Conservation (phyloP, 2,797 vertebrate species). For the Anguilla pacifica region DNA sequence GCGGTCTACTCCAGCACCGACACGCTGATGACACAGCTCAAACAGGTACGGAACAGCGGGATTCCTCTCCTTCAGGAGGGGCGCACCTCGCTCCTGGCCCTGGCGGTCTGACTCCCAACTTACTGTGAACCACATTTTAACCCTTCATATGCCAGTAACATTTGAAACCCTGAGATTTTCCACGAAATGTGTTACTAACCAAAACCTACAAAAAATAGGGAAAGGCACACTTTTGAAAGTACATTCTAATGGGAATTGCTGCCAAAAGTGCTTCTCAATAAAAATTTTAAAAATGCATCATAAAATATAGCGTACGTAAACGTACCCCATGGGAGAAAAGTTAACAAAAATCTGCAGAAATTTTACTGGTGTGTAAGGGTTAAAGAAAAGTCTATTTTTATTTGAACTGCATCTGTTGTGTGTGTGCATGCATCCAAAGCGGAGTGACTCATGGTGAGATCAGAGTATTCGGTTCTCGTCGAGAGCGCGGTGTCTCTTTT, state of each 20-base stretch:
- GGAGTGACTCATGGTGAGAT: background rate
- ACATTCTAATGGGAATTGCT: background rate
- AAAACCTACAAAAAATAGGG: background rate
- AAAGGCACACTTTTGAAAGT: background rate
- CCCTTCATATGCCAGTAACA: background rate
- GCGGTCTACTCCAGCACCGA: slow-evolving; percentile 79
- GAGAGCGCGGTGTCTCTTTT: background rate
- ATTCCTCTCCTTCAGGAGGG: no score
- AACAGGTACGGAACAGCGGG: slow-evolving; percentile 78
- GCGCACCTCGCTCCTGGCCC: background rate
- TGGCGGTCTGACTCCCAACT: background rate
- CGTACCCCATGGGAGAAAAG: background rate
- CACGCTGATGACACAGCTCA: slow-evolving; percentile 84
- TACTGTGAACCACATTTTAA: background rate
- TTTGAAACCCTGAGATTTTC: background rate
- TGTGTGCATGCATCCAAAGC: background rate
- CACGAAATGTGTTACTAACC: background rate
- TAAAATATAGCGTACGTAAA: background rate
- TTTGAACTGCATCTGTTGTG: background rate
- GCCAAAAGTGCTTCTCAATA: background rate
- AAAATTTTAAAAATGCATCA: background rate
- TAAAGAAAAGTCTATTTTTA: background rate
- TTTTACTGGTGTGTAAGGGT: background rate
- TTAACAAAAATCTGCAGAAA: background rate
- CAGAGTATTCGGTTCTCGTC: background rate